phyloP scores from a whole-genome alignment of 1,140 invertebrate species.

The Pristionchus pacificus region DNA sequence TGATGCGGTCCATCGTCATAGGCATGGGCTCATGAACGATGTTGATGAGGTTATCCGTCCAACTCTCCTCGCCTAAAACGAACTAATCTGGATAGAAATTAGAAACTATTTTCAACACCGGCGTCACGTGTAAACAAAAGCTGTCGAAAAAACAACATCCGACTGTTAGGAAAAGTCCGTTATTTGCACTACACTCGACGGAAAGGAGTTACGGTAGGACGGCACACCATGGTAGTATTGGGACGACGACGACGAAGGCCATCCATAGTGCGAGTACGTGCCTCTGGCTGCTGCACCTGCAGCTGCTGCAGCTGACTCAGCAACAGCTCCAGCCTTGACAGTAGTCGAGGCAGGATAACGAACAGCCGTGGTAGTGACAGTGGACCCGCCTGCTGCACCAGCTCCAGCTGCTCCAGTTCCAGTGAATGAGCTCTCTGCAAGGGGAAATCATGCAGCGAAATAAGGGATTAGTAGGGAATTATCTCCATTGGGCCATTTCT shows the following conservation, averaged over 20 bases:
- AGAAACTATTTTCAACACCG: too few species aligned
- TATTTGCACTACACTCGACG: neutral
- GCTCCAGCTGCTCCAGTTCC: conserved; percentile 3
- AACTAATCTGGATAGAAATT: too few species aligned
- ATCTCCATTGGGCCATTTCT: too few species aligned
- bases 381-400: neutral
- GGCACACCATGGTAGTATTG: neutral
- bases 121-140: too few species aligned
- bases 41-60: conserved; percentile 55
- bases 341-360: conserved; percentile 5
- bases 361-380: neutral
- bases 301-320: too few species aligned
- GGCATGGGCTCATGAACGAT: conserved; percentile 56
- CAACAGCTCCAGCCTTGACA: too few species aligned
- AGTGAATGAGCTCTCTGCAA: conserved; percentile 16
- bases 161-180: neutral
- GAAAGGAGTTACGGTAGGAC: conserved; percentile 2
- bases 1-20: conserved; percentile 53
- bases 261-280: neutral
- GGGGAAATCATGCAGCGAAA: neutral
- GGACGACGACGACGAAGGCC: too few species aligned
- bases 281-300: neutral
- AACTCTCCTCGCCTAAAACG: conserved; percentile 33
- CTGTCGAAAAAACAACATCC: neutral
- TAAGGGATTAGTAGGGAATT: too few species aligned